These are phyloP conservation scores for Aeoliscus strigatus DNA, from an alignment of 2,797 vertebrate species.

Conservation along the genomic window DNA sequence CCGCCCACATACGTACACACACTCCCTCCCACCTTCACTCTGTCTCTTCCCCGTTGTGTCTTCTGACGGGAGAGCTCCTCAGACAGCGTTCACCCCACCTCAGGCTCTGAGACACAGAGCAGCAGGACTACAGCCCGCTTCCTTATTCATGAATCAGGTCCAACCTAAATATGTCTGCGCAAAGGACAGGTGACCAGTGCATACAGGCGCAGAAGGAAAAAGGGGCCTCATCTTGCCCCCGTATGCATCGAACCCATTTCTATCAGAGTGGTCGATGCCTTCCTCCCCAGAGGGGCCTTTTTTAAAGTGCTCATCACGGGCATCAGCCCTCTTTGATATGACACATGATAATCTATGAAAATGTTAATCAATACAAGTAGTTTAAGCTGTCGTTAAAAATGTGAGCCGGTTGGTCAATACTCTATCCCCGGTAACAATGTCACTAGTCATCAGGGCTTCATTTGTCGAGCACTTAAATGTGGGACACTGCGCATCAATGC, in stretches of 20 bases:
- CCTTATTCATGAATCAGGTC: slow-evolving; percentile 90
- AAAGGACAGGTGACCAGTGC: slow-evolving; percentile 84
- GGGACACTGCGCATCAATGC: slow-evolving; percentile 92
- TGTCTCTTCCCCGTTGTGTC: slow-evolving; percentile 67
- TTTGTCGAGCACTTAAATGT: slow-evolving; percentile 97
- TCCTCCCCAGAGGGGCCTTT: slow-evolving; percentile 77
- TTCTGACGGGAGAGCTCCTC: slow-evolving; percentile 62
- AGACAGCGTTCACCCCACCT: slow-evolving; percentile 65
- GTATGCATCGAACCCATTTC: slow-evolving; percentile 44
- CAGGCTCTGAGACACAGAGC: slow-evolving; percentile 58
- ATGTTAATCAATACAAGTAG: slow-evolving; percentile 99
- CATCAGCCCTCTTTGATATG: slow-evolving; percentile 92
- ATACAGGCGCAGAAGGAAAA: slow-evolving; percentile 62
- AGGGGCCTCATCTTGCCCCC: slow-evolving; percentile 42
- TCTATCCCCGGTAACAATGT: slow-evolving; percentile 94
- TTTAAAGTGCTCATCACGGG: slow-evolving; percentile 90
- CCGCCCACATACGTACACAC: slow-evolving; percentile 15
- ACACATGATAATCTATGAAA: slow-evolving; percentile 99
- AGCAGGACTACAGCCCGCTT: slow-evolving; percentile 56
- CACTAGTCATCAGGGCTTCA: slow-evolving; percentile 93
- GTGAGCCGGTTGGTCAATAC: slow-evolving; percentile 89
- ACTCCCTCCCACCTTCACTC: slow-evolving; percentile 36
- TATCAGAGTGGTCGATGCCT: slow-evolving; percentile 74
- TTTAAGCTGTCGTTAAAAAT: slow-evolving; percentile 97
- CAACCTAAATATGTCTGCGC: slow-evolving; percentile 85